These are phyloP conservation scores for Vesta saturnalis DNA, from an alignment of 2,888 invertebrate species.

Conservation along the genomic window DNA sequence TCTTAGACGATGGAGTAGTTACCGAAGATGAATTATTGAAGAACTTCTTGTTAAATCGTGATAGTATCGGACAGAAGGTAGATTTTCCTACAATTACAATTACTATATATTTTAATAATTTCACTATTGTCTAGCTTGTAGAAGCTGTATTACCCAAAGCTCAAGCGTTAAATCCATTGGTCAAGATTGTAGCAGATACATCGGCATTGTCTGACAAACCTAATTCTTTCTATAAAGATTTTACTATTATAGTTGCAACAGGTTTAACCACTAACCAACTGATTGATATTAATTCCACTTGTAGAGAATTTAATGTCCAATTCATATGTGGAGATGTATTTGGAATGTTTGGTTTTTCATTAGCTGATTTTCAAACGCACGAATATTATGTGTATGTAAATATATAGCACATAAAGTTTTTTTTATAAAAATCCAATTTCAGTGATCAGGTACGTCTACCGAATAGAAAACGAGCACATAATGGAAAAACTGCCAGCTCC, in stretches of 20 bases:
- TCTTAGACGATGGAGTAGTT: conserved; percentile 81
- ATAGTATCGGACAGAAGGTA: conserved; percentile 81
- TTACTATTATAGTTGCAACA: conserved; percentile 86
- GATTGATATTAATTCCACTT: conserved; percentile 78
- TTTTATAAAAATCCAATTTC: too few species aligned
- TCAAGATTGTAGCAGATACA: conserved; percentile 78
- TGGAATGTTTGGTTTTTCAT: conserved; percentile 93
- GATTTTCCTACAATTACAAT: background rate
- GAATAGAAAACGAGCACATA: conserved; percentile 66
- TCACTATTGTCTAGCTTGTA: conserved; percentile 72
- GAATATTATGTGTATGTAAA: conserved; percentile 78
- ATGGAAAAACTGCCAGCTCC: conserved; percentile 65
- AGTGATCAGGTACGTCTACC: conserved; percentile 66
- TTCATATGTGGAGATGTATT: conserved; percentile 93
- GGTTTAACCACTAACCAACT: conserved; percentile 77
- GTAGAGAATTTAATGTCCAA: conserved; percentile 78
- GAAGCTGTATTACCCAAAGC: conserved; percentile 82
- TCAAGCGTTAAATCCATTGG: conserved; percentile 92
- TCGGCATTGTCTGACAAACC: conserved; percentile 72
- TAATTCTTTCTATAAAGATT: conserved; percentile 76
- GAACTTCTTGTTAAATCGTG: conserved; percentile 84
- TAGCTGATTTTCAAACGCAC: conserved; percentile 88
- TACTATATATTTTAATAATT: background rate
- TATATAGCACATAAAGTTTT: background rate
- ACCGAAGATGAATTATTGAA: conserved; percentile 78